phyloP scores from a whole-genome alignment of 2,888 invertebrate genomes.

The Lutraria lutraria region DNA sequence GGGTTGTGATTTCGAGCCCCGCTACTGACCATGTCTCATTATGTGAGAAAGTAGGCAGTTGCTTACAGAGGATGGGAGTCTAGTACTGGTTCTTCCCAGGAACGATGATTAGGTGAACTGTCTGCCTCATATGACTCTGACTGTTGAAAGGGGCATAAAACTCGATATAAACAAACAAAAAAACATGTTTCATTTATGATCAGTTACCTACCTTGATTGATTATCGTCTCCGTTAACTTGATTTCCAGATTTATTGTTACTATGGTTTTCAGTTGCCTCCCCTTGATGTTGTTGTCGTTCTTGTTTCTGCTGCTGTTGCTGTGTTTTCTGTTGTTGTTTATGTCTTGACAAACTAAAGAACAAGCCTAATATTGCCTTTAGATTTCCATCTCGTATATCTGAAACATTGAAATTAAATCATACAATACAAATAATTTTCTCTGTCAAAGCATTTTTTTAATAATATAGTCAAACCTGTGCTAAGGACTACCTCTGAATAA shows the following conservation, averaged over 20 bases:
- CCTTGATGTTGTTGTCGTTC: constrained; percentile 67
- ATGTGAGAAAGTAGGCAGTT: too few relatives aligned
- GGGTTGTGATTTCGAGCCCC: too few relatives aligned
- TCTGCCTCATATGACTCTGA: too few relatives aligned
- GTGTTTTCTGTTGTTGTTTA: constrained; percentile 93
- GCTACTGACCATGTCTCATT: too few relatives aligned
- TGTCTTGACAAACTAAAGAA: constrained; percentile 98
- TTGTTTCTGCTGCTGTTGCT: constrained; percentile 74
- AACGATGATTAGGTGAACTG: too few relatives aligned
- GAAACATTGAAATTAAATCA: constrained; percentile 55
- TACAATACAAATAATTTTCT: background rate
- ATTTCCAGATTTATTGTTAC: constrained; percentile 57
- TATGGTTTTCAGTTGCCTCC: constrained; percentile 72
- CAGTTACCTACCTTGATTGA: constrained; percentile 75
- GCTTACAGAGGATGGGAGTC: too few relatives aligned
- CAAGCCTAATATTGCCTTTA: constrained; percentile 96
- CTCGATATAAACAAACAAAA: too few relatives aligned
- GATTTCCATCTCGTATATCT: constrained; percentile 97
- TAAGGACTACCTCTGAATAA: too few relatives aligned
- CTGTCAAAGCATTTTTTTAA: too few relatives aligned
- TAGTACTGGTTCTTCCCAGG: too few relatives aligned
- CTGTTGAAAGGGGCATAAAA: too few relatives aligned
- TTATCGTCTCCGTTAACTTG: constrained; percentile 79
- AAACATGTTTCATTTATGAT: background rate
- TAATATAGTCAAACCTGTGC: too few relatives aligned